These are phyloP conservation scores for Mesodorylaimus sp. DNA, from an alignment of 2,888 invertebrate species.

Conservation along the genomic window DNA sequence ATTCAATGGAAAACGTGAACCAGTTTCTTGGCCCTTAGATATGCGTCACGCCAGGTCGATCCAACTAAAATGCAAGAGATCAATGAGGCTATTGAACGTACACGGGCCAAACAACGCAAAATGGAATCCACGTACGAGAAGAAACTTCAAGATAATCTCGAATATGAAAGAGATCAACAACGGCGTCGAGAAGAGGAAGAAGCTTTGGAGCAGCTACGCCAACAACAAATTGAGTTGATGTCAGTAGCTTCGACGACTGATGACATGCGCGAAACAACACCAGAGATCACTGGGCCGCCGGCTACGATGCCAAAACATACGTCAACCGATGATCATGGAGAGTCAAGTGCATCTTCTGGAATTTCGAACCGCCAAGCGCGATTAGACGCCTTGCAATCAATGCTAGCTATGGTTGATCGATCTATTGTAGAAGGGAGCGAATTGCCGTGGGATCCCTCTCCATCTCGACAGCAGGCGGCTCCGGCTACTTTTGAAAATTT, in stretches of 20 bases:
- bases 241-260: neutral
- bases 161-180: neutral
- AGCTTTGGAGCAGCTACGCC: neutral
- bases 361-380: neutral
- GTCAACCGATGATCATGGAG: too few relatives aligned
- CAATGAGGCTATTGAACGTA: neutral
- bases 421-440: neutral
- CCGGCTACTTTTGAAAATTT: neutral
- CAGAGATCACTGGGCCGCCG: neutral
- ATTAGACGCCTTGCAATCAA: neutral
- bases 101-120: neutral
- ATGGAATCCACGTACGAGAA: neutral
- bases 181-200: neutral
- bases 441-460: neutral
- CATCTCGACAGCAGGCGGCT: too few relatives aligned
- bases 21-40: neutral
- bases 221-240: neutral
- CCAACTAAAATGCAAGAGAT: neutral
- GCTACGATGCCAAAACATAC: neutral
- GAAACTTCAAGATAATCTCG: neutral
- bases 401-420: neutral
- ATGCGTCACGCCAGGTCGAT: neutral
- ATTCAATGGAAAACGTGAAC: neutral
- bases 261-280: too few relatives aligned
- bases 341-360: neutral